A percentile compares a stretch with the other conserved stretches of the same genome.
Conservation (phyloP, 1,140 invertebrate species). For the Neuroterus valhalla region DNA sequence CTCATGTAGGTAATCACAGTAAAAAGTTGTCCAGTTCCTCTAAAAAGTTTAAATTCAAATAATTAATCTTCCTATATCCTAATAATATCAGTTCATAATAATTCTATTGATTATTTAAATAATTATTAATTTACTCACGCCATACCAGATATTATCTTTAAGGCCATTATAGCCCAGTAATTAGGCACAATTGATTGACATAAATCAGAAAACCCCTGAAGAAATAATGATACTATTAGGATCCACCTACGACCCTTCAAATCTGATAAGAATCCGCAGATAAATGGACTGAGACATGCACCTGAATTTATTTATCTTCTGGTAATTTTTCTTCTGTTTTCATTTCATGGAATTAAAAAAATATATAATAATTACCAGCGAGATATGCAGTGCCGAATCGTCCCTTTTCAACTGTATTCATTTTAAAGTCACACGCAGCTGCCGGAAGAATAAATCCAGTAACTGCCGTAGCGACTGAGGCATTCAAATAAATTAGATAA, state of each 20-base stretch:
- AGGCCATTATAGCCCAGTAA: constrained; percentile 68
- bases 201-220: constrained; percentile 71
- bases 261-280: constrained; percentile 75
- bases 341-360: background rate
- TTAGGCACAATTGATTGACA: constrained; percentile 69
- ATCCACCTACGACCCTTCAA: constrained; percentile 68
- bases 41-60: constrained; percentile 56
- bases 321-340: background rate
- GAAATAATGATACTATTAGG: constrained; percentile 70
- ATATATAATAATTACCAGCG: background rate
- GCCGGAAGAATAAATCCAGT: constrained; percentile 24
- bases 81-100: too few species aligned
- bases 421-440: constrained; percentile 5
- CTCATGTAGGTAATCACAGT: constrained; percentile 78
- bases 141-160: constrained; percentile 81
- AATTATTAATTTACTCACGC: constrained; percentile 66
- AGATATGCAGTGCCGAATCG: background rate
- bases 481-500: constrained; percentile 11
- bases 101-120: too few species aligned
- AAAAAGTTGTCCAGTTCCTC: constrained; percentile 77
- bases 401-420: constrained; percentile 14
- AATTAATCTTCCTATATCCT: constrained; percentile 1
- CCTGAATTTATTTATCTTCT: constrained; percentile 55
- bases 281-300: constrained; percentile 75
- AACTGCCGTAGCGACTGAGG: background rate